Percentiles rank a stretch among this genome's conserved stretches.
Evolutionary conservation across 2,113 vertebrate genomes (phyloP).

Genomic region (Ovis canadensis): DNA sequence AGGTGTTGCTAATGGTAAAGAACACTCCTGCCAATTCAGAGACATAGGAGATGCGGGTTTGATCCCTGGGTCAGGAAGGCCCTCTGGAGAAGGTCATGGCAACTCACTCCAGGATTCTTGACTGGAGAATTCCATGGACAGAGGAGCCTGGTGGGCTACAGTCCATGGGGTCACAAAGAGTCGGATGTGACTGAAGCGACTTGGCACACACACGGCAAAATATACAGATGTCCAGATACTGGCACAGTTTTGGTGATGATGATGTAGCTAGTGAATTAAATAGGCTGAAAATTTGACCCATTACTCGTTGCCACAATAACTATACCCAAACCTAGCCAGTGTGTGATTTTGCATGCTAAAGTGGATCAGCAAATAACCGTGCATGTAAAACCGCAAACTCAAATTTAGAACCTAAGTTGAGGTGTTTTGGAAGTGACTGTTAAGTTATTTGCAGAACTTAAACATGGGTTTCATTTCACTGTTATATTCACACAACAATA

Average conservation of each 20-base stretch:
- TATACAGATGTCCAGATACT: conserved; percentile 32
- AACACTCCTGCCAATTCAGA: background rate
- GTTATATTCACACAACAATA: conserved; percentile 36
- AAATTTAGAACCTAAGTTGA: conserved; percentile 69
- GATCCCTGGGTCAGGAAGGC: background rate
- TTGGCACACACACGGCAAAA: background rate
- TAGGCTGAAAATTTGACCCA: conserved; percentile 44
- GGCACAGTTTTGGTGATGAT: background rate
- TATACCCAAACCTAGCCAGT: conserved; percentile 16
- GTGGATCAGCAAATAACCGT: conserved; percentile 59
- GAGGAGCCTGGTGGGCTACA: background rate
- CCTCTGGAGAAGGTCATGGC: background rate
- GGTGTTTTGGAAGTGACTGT: conserved; percentile 58
- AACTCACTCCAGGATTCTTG: background rate
- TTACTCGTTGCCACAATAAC: conserved; percentile 47
- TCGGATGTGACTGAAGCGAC: fast-evolving
- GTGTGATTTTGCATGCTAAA: conserved; percentile 63
- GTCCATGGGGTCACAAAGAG: background rate
- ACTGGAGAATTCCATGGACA: background rate
- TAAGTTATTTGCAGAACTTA: conserved; percentile 71
- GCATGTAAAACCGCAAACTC: conserved; percentile 62
- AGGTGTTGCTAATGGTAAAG: background rate
- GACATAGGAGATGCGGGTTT: background rate
- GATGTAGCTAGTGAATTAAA: conserved; percentile 35
- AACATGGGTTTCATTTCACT: conserved; percentile 58